These are phyloP conservation scores for Tenebrio molitor DNA, from an alignment of 1,140 invertebrate species.

Conservation along the genomic window DNA sequence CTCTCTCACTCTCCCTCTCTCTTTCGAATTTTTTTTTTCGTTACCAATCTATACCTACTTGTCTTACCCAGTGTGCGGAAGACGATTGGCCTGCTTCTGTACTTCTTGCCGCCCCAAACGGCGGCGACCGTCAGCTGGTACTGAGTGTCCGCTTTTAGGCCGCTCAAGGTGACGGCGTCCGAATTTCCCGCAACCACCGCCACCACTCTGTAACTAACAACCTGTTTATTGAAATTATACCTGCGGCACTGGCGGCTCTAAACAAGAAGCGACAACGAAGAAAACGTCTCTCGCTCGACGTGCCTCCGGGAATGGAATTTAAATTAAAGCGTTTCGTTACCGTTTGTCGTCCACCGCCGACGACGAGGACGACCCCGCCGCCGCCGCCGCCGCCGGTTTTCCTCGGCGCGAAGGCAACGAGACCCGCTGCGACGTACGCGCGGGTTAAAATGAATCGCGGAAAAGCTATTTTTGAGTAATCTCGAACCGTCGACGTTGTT, in stretches of 20 bases:
- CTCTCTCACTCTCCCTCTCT: too few relatives aligned
- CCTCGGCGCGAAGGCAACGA: too few relatives aligned
- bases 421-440: too few relatives aligned
- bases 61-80: conserved; percentile 90
- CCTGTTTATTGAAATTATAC: conserved; percentile 63
- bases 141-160: conserved; percentile 85
- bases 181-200: conserved; percentile 88
- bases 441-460: too few relatives aligned
- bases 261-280: conserved; percentile 1
- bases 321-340: background rate
- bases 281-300: background rate
- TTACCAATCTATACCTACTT: too few relatives aligned
- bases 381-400: too few relatives aligned
- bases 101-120: conserved; percentile 82
- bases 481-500: too few relatives aligned
- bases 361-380: background rate
- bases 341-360: too few relatives aligned
- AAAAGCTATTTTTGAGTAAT: too few relatives aligned
- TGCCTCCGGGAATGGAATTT: background rate
- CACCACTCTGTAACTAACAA: conserved; percentile 91
- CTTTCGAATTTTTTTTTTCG: too few relatives aligned
- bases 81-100: conserved; percentile 85
- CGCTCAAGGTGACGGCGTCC: conserved; percentile 84
- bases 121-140: conserved; percentile 88
- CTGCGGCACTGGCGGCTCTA: conserved; percentile 74